Conservation (phyloP, 1,140 invertebrate genomes). For the Hirudo medicinalis region DNA sequence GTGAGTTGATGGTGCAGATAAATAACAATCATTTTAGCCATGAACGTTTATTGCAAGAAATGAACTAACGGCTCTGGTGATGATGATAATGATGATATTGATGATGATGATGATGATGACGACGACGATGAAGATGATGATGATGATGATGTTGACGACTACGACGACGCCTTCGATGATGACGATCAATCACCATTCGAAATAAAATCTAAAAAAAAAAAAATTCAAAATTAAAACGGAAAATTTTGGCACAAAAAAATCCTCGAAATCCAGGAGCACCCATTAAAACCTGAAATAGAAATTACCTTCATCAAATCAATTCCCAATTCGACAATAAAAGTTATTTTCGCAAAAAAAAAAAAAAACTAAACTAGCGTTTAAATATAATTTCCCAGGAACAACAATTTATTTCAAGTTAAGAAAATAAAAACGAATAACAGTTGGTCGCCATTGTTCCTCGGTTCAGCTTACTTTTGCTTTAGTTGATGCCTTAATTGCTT, state of each 20-base stretch:
- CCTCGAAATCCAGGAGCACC: background rate
- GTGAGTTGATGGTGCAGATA: too few species aligned
- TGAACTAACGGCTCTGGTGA: background rate
- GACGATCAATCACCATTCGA: background rate
- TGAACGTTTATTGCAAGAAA: background rate
- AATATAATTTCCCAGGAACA: too few species aligned
- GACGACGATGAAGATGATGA: background rate
- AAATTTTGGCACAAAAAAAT: background rate
- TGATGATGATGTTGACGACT: background rate
- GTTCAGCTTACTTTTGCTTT: too few species aligned
- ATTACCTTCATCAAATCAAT: too few species aligned
- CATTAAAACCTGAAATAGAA: background rate
- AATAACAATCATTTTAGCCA: background rate
- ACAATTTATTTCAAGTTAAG: too few species aligned
- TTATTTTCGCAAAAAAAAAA: too few species aligned
- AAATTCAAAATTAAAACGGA: too few species aligned
- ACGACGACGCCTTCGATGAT: background rate
- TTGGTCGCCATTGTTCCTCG: too few species aligned
- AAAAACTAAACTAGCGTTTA: too few species aligned
- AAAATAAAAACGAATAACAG: too few species aligned
- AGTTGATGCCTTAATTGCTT: too few species aligned
- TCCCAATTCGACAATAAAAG: too few species aligned
- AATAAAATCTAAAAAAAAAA: background rate
- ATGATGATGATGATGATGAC: constrained; percentile 9
- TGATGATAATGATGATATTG: background rate